Base-by-base conservation (phyloP, 2,113 vertebrate species). In the Albula goreensis region DNA sequence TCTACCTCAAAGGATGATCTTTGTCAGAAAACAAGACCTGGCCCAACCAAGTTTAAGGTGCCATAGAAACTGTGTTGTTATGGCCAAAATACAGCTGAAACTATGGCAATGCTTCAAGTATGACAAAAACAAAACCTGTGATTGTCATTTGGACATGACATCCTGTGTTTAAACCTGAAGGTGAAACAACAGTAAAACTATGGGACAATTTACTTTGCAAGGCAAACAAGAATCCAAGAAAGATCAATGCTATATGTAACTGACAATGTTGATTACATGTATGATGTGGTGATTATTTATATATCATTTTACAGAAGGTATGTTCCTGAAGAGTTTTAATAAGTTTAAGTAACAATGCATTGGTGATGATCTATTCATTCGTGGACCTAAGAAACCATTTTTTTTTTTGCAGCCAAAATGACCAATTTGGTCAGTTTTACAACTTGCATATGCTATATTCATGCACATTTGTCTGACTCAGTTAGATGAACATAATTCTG, bases 11-110 rank as follows among this genome's bases (percentile, higher is more conserved):
- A 87, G 84, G 80, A 82, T 50, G 19, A 53, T 81, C 48, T 82
- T 22, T 31, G 60, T 70, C 79, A 78, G 66, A 85, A 53, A 25
- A 31, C 50, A 82, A 50, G 57, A 78, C 63, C 79, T 79, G 17
- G 13, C 53, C 53, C 63, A 77, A 83, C 48, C 84, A 80, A 84
- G 80, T 15, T 83, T 86, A 74, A 84, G 83, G 84, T 70, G 86
- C 90, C 88, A 85, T 89, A 89, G 94, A 89, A 88, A 93, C 89
- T 1, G 49, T 60, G 81, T 15, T 96, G 94, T 96, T 96, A 77
- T 94, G 93, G 90, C 31, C 88, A 93, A 88, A 96, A 94, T 90
- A 93, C 50, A 88, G 70, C 87, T 6, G 93, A 84, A 63, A 88
- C 94, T 85, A 91, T 94, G 92, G 93, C 88, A 92, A 95, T 93